Percentiles rank a stretch among this genome's conserved stretches.
These are phyloP conservation scores for Chrysolina americana DNA, from an alignment of 2,888 invertebrate genomes.

Conservation along the genomic window DNA sequence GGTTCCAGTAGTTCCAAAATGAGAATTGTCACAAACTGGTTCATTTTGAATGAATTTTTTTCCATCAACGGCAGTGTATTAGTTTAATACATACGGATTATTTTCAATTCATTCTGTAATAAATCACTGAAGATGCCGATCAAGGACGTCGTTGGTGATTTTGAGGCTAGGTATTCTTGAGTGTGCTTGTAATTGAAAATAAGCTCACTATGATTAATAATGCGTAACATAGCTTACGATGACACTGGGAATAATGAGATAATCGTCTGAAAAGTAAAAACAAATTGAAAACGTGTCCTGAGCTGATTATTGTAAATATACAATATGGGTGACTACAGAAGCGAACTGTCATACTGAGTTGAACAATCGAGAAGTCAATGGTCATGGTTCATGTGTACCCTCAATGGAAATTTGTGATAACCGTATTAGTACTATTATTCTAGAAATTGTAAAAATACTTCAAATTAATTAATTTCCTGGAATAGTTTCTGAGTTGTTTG, in stretches of 20 bases:
- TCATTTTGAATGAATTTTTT: too few species aligned
- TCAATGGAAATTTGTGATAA: too few species aligned
- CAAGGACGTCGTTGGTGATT: constrained; percentile 24
- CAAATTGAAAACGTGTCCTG: constrained; percentile 8
- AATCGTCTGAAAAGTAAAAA: neutral
- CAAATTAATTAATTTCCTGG: too few species aligned
- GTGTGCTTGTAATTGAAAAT: constrained; percentile 15
- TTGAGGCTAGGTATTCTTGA: constrained; percentile 27
- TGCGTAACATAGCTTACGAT: neutral
- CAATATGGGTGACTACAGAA: too few species aligned
- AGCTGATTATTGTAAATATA: neutral
- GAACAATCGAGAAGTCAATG: too few species aligned
- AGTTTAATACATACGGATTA: neutral
- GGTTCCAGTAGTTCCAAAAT: too few species aligned
- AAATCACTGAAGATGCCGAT: constrained; percentile 29
- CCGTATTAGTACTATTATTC: too few species aligned
- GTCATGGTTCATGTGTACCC: too few species aligned
- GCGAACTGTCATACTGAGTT: neutral
- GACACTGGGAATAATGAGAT: constrained; percentile 15
- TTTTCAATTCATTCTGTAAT: constrained; percentile 24
- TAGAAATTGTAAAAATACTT: too few species aligned
- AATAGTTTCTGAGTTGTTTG: too few species aligned
- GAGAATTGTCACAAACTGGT: too few species aligned
- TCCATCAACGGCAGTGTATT: too few species aligned
- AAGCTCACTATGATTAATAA: neutral